Conservation (phyloP, 2,113 vertebrate genomes). For the Gambusia affinis region DNA sequence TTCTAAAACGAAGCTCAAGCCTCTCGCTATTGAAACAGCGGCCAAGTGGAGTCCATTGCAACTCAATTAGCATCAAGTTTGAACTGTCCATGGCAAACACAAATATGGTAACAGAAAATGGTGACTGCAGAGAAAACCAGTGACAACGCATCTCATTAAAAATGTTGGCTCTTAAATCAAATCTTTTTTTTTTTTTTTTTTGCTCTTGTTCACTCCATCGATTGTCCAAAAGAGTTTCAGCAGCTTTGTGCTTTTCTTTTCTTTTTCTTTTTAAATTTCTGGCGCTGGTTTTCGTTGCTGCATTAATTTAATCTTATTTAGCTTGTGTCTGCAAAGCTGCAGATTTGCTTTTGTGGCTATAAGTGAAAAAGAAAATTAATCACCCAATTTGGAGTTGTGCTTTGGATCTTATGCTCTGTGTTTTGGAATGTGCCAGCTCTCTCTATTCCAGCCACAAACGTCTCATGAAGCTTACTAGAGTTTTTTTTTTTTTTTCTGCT, state of each 20-base stretch:
- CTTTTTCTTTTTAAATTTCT: constrained; percentile 21
- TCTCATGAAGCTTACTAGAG: not conserved
- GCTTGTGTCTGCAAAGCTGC: constrained; percentile 32
- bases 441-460: not conserved
- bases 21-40: constrained; percentile 13
- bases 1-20: constrained; percentile 24
- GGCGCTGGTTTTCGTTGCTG: constrained; percentile 21
- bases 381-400: constrained; percentile 22
- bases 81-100: not conserved
- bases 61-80: not conserved
- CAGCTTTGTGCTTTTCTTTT: constrained; percentile 31
- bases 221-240: constrained; percentile 48
- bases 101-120: constrained; percentile 19
- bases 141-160: constrained; percentile 28
- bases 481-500: not conserved
- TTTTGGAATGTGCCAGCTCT: not conserved
- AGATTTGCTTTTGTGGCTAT: constrained; percentile 52
- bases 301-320: constrained; percentile 62
- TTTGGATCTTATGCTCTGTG: constrained; percentile 8
- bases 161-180: constrained; percentile 42
- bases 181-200: not conserved
- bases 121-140: constrained; percentile 21
- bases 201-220: constrained; percentile 44
- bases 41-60: constrained; percentile 9
- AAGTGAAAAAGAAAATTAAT: constrained; percentile 43